Base-by-base conservation (phyloP, 2,113 vertebrate species). In the Eolophus roseicapilla region DNA sequence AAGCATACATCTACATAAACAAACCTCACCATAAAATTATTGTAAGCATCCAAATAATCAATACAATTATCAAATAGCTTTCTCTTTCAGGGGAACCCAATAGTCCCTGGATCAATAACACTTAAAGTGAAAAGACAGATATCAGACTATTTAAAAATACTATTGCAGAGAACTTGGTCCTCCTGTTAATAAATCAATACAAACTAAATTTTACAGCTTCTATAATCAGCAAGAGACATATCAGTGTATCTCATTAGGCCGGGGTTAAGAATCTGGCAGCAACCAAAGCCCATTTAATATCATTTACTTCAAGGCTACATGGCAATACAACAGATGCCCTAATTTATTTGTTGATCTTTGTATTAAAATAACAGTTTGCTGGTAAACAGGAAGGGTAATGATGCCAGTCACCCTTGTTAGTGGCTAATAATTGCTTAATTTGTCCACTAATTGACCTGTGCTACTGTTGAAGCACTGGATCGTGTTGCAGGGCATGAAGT, bases 371-470 rank as follows among this genome's bases (percentile, higher is more conserved):
- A 96, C 95, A 97, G 97, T 98, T 98, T 98, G 97, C 98, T 98
- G 97, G 98, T 98, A 98, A 98, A 98, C 97, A 98, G 97, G 97
- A 97, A 98, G 97, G 97, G 97, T 98, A 98, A 98, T 98, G 98
- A 98, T 98, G 98, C 97, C 98, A 98, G 98, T 97, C 95, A 93
- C 98, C 98, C 98, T 99, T 98, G 98, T 99, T 99, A 99, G 96
- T 97, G 92, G 92, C 98, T 98, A 99, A 99, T 98, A 98, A 98
- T 98, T 98, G 97, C 97, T 98, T 98, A 98, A 98, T 98, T 98
- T 98, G 98, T 98, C 98, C 98, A 98, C 97, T 98, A 98, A 98
- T 98, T 98, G 98, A 99, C 98, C 98, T 97, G 95, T 93, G 98
- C 97, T 98, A 98, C 97, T 84, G 7, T 93, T 92, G 97, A 94